These are phyloP conservation scores for Spatulosminthurus flaviceps DNA, from an alignment of 2,888 invertebrate species.

Conservation along the genomic window DNA sequence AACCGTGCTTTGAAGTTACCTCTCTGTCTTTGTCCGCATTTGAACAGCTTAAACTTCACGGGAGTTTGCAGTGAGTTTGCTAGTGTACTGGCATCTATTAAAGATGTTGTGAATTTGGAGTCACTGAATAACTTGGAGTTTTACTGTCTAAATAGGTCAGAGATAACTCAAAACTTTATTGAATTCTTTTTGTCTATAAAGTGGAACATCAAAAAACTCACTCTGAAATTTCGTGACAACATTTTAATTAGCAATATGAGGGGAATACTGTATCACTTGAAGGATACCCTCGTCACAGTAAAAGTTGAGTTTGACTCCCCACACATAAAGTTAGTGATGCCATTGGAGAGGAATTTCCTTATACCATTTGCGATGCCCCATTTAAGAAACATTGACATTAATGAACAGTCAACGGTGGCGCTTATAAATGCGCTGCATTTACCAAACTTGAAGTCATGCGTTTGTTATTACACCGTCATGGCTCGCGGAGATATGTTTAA, in stretches of 20 bases:
- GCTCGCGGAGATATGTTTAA: neutral
- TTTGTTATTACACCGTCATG: neutral
- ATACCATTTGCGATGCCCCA: neutral
- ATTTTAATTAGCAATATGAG: neutral
- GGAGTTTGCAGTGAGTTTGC: neutral
- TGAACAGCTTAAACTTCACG: neutral
- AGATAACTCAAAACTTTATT: neutral
- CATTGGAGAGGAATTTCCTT: neutral
- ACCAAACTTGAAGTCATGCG: neutral
- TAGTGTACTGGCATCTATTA: neutral
- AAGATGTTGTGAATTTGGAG: neutral
- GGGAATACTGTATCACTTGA: neutral
- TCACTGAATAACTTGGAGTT: conserved; percentile 3
- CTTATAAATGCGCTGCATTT: neutral
- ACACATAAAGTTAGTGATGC: neutral
- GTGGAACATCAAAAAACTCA: neutral
- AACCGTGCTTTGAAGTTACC: too few species aligned
- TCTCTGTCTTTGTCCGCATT: neutral
- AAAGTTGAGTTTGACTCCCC: neutral
- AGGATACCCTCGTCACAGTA: neutral
- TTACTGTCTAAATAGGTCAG: neutral
- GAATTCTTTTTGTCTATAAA: neutral
- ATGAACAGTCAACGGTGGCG: neutral
- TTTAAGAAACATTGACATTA: neutral
- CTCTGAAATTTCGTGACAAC: neutral